Evolutionary conservation across 2,888 invertebrate genomes (phyloP).

Genomic region (Brassicogethes aeneus): DNA sequence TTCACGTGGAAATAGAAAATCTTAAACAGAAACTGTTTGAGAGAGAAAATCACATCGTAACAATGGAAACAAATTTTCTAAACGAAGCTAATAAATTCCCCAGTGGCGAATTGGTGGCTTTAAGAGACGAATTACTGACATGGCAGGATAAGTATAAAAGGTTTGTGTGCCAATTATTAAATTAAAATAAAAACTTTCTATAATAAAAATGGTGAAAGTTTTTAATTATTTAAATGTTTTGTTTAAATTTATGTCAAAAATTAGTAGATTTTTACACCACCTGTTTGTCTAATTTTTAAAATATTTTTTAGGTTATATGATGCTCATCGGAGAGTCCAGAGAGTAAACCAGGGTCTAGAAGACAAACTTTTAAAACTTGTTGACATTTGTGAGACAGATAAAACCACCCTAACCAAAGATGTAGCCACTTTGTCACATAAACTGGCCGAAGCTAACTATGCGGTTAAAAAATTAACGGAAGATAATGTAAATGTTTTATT

Average conservation of each 20-base stretch:
- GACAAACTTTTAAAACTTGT: constrained; percentile 89
- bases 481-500: constrained; percentile 62
- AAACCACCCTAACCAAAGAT: constrained; percentile 77
- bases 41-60: constrained; percentile 73
- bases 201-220: not conserved
- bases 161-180: constrained; percentile 33
- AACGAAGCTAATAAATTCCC: constrained; percentile 49
- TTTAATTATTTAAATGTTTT: not conserved
- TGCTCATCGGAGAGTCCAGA: constrained; percentile 87
- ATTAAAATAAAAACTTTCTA: not conserved
- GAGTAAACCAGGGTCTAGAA: constrained; percentile 89
- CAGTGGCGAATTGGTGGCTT: constrained; percentile 65
- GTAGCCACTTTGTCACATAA: constrained; percentile 76
- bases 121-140: constrained; percentile 74
- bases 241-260: not conserved
- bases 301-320: constrained; percentile 65
- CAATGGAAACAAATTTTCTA: constrained; percentile 78
- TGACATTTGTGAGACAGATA: constrained; percentile 85
- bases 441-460: constrained; percentile 76
- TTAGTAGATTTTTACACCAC: not conserved
- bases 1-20: constrained; percentile 81
- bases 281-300: not conserved
- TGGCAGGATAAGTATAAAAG: constrained; percentile 92
- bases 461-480: constrained; percentile 71
- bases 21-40: constrained; percentile 74